phyloP scores from a whole-genome alignment of 2,797 vertebrate genomes.

The Agapornis canus region DNA sequence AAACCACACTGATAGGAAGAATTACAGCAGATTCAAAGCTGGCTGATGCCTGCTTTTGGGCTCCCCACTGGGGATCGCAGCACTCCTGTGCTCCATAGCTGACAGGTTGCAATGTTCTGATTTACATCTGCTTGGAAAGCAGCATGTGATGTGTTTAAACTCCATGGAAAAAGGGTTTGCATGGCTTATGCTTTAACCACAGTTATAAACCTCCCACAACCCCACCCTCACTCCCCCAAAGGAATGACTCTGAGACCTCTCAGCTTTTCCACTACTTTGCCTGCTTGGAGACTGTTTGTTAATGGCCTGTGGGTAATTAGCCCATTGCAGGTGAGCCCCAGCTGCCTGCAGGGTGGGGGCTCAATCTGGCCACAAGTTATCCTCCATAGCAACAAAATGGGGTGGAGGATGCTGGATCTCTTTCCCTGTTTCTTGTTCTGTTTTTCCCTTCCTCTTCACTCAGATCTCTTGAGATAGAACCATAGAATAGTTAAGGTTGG shows the following conservation, averaged over 20 bases:
- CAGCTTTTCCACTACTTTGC: conserved; percentile 42
- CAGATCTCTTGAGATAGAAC: background rate
- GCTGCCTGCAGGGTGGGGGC: background rate
- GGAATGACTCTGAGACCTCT: conserved; percentile 22
- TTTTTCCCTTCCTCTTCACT: background rate
- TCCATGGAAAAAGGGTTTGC: conserved; percentile 29
- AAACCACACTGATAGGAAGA: rapidly evolving
- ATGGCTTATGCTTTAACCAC: conserved; percentile 22
- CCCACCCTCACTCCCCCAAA: conserved; percentile 1
- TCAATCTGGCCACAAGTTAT: background rate
- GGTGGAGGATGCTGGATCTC: background rate
- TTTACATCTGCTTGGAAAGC: background rate
- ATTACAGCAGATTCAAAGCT: background rate
- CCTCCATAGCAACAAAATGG: background rate
- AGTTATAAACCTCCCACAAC: background rate
- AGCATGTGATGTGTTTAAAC: background rate
- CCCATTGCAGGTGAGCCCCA: conserved; percentile 9
- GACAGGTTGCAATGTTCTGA: background rate
- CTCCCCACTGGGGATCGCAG: background rate
- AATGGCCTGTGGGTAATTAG: background rate
- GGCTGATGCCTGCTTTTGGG: background rate
- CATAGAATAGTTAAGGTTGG: background rate
- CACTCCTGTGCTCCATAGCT: rapidly evolving
- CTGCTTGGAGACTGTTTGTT: background rate
- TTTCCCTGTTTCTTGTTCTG: background rate